phyloP scores from a whole-genome alignment of 2,888 invertebrate species.

The Tinea semifulvella region DNA sequence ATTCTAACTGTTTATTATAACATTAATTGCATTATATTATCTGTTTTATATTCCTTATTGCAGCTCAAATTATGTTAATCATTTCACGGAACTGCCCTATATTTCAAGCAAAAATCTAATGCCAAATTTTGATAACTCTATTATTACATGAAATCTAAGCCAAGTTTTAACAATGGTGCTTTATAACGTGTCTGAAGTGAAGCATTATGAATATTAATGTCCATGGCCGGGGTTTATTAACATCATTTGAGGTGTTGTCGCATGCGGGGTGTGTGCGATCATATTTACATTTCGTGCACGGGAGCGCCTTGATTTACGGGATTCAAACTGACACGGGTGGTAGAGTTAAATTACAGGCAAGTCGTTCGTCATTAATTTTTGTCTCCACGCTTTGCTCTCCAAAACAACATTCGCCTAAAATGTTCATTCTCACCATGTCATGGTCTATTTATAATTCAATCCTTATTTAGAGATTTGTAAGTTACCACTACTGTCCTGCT shows the following conservation, averaged over 20 bases:
- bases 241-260: slow-evolving; percentile 34
- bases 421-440: slow-evolving; percentile 45
- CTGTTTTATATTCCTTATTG: no score
- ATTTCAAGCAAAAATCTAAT: no score
- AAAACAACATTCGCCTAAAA: slow-evolving; percentile 42
- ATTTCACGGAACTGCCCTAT: no score
- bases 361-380: slow-evolving; percentile 55
- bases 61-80: no score
- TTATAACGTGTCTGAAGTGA: slow-evolving; percentile 11
- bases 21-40: no score
- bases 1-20: not conserved
- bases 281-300: slow-evolving; percentile 50
- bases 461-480: slow-evolving; percentile 57
- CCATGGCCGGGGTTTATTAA: slow-evolving; percentile 34
- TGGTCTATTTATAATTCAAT: slow-evolving; percentile 49
- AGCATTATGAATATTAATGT: slow-evolving; percentile 43
- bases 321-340: slow-evolving; percentile 35
- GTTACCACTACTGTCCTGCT: no score
- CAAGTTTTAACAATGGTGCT: no score
- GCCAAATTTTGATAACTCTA: no score
- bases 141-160: no score
- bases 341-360: slow-evolving; percentile 55
- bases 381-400: slow-evolving; percentile 23
- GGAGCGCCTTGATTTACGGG: slow-evolving; percentile 57
- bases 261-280: slow-evolving; percentile 45